Base-by-base conservation (phyloP, 2,797 vertebrate species). In the Notamacropus eugenii region DNA sequence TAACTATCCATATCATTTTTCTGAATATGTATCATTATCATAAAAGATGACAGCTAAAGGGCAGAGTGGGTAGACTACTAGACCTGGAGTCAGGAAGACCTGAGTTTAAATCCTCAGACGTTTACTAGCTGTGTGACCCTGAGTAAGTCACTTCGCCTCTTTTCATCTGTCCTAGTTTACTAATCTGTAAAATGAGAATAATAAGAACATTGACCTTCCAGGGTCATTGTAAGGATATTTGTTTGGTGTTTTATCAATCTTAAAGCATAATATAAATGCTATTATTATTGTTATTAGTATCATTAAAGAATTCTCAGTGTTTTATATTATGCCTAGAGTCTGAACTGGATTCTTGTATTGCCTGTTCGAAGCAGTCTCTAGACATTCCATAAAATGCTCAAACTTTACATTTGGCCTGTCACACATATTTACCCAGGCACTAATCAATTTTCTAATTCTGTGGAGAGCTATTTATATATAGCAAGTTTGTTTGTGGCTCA, bases 371-470 rank as follows among this genome's bases (percentile, higher is more conserved):
- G 54, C 9, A 34, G 90, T 91, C 50, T 55, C 52, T 54, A 54
- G 90, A 55, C 31, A 91, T 55, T 29, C 52, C 52, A 92, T 56
- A 93, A 97, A 95, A 94, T 67, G 54, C 58, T 54, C 3, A 27
- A 31, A 93, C 9, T 90, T 93, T 52, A 28, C 29, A 54, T 82
- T 96, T 97, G 67, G 90, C 90, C 54, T 6, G 59, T 90, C 55
- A 56, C 29, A 62, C 91, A 94, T 46, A 93, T 95, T 56, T 90
- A 90, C 93, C 74, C 50, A 92, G 91, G 16, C 46, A 55, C 55
- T 34, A 55, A 92, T 96, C 93, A 92, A 13, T 94, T 97, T 96
- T 96, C 93, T 28, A 5, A 92, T 96, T 87, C 93, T 40, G 74
- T 67, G 92, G 95, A 74, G 54, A 91, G 10, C 29, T 82, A 91